Conservation (phyloP, 35 echinoderm and acorn worm genomes). For the Acanthaster planci region DNA sequence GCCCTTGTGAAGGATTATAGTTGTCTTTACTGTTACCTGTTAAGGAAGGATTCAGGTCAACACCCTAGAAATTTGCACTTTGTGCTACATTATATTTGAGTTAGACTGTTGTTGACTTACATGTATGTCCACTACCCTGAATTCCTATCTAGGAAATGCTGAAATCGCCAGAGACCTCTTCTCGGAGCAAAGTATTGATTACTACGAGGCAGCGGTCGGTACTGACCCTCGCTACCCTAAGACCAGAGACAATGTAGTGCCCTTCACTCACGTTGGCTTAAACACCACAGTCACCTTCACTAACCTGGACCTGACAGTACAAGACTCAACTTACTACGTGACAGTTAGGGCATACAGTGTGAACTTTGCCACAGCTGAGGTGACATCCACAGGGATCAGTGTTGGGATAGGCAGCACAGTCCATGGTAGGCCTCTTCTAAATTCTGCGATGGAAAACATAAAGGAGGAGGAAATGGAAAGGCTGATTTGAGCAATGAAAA, state of each 20-base stretch:
- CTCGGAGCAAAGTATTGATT: conserved; percentile 17
- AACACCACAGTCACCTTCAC: conserved; percentile 33
- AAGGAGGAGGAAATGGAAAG: no score
- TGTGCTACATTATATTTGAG: no score
- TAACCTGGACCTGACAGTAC: background rate
- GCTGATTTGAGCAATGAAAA: no score
- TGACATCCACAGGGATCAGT: conserved; percentile 43
- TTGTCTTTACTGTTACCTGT: no score
- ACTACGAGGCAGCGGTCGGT: conserved; percentile 43
- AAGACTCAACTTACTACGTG: conserved; percentile 13
- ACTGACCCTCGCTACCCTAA: conserved; percentile 52
- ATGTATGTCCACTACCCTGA: no score
- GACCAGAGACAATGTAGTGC: conserved; percentile 40
- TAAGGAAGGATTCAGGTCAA: no score
- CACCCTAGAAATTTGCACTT: no score
- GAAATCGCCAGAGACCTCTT: background rate
- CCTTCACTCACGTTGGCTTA: conserved; percentile 32
- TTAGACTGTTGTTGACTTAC: no score
- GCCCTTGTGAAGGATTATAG: no score
- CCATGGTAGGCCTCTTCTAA: background rate
- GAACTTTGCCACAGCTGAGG: conserved; percentile 21
- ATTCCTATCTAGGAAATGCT: conserved; percentile 21
- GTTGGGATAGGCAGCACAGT: conserved; percentile 26
- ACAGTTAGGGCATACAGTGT: conserved; percentile 39
- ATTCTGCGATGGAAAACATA: no score